Conservation (phyloP, 2,797 vertebrate genomes). For the Centroberyx gerrardi region DNA sequence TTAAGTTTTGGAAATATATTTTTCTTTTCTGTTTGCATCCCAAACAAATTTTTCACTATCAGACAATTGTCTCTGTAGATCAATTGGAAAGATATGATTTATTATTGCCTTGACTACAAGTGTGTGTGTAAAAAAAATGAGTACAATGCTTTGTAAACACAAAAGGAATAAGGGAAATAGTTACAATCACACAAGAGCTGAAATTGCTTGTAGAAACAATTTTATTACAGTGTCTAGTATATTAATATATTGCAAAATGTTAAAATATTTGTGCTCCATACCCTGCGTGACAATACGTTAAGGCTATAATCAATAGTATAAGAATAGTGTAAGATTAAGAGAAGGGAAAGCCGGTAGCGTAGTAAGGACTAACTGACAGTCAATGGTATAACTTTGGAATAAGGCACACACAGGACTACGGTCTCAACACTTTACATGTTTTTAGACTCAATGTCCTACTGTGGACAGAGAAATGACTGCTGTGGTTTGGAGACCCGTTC, state of each 20-base stretch:
- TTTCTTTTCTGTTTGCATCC: background rate
- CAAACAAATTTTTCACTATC: background rate
- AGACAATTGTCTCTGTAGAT: background rate
- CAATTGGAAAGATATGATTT: background rate
- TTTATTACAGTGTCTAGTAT: constrained; percentile 9
- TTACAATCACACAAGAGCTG: background rate
- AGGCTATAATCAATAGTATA: background rate
- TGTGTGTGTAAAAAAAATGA: background rate
- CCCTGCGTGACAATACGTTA: background rate
- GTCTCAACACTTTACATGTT: background rate
- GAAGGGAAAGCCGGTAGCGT: background rate
- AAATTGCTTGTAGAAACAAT: background rate
- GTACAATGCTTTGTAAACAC: background rate
- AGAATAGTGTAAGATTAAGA: background rate
- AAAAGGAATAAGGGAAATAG: constrained; percentile 7
- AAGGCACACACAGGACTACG: background rate
- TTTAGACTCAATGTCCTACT: background rate
- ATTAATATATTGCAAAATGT: constrained; percentile 8
- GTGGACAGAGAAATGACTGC: constrained; percentile 46
- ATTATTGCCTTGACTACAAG: background rate
- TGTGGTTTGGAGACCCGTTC: constrained; percentile 3
- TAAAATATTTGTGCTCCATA: constrained; percentile 6
- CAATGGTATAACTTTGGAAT: background rate
- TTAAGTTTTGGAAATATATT: constrained; percentile 9
- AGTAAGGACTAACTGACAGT: background rate